Percentiles rank a stretch among this genome's conserved stretches.
These are phyloP conservation scores for Austrolebias charrua DNA, from an alignment of 2,797 vertebrate species.

Conservation along the genomic window DNA sequence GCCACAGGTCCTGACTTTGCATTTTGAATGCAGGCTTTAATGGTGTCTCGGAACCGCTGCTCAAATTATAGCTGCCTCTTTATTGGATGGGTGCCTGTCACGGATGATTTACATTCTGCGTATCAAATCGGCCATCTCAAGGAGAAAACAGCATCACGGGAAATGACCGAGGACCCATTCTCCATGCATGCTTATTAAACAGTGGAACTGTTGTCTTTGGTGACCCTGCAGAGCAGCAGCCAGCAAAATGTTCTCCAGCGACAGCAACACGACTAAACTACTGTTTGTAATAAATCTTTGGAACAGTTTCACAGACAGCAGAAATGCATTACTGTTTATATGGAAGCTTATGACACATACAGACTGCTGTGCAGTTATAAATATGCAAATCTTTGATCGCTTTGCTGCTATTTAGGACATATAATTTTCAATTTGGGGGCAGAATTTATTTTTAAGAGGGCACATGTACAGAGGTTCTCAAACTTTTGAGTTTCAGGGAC, in stretches of 20 bases:
- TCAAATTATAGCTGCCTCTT: conserved; percentile 54
- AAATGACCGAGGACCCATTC: conserved; percentile 43
- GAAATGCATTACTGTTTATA: no score
- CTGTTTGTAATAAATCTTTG: conserved; percentile 35
- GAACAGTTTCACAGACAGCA: neutral
- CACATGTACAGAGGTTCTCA: no score
- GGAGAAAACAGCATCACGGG: conserved; percentile 38
- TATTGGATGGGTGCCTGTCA: conserved; percentile 52
- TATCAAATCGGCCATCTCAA: conserved; percentile 52
- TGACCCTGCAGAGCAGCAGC: conserved; percentile 47
- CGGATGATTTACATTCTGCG: conserved; percentile 50
- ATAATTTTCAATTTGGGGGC: no score
- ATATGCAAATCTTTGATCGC: no score
- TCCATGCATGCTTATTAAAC: conserved; percentile 45
- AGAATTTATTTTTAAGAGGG: no score
- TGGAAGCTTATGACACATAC: no score
- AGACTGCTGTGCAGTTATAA: no score
- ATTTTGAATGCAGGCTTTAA: conserved; percentile 41
- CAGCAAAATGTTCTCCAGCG: conserved; percentile 29
- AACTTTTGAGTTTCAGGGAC: no score
- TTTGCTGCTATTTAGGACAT: no score
- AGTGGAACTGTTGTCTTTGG: conserved; percentile 37
- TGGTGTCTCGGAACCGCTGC: conserved; percentile 25
- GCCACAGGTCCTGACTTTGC: conserved; percentile 47
- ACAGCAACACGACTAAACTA: conserved; percentile 21